These are phyloP conservation scores for Otocyon megalotis DNA, from an alignment of 2,113 vertebrate genomes.

Conservation along the genomic window DNA sequence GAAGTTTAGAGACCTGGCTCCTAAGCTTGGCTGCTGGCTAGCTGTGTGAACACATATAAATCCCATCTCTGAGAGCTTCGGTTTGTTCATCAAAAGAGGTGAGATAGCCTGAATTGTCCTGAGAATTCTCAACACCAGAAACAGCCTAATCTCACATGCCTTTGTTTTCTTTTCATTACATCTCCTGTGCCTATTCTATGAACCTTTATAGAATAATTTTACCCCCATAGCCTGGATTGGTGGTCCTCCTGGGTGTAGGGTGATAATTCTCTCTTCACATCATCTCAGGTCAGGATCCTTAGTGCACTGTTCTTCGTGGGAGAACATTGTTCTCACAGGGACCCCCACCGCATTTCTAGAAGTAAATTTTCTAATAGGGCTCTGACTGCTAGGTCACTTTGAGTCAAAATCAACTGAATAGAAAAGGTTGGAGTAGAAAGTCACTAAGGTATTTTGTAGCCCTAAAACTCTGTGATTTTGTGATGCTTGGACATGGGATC, in stretches of 20 bases:
- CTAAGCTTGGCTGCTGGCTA: not conserved
- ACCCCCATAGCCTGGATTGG: not conserved
- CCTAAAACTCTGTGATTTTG: not conserved
- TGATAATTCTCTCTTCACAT: not conserved
- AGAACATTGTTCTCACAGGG: not conserved
- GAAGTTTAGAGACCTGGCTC: not conserved
- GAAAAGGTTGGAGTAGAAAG: not conserved
- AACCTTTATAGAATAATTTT: not conserved
- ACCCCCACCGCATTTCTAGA: not conserved
- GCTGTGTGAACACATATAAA: not conserved
- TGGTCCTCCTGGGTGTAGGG: not conserved
- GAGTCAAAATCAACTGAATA: not conserved
- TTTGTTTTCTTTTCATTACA: not conserved
- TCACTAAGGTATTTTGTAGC: not conserved
- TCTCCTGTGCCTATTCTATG: no score
- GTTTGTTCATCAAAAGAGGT: not conserved
- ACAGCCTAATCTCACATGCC: not conserved
- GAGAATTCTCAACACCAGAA: not conserved
- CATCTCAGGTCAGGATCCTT: not conserved
- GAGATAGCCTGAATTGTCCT: not conserved
- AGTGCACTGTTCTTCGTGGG: not conserved
- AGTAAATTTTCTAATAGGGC: not conserved
- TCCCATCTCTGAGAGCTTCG: not conserved
- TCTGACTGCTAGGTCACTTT: not conserved
- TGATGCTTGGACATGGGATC: not conserved